Base-by-base conservation (phyloP, 2,113 vertebrate species). In the Corvus hawaiiensis region DNA sequence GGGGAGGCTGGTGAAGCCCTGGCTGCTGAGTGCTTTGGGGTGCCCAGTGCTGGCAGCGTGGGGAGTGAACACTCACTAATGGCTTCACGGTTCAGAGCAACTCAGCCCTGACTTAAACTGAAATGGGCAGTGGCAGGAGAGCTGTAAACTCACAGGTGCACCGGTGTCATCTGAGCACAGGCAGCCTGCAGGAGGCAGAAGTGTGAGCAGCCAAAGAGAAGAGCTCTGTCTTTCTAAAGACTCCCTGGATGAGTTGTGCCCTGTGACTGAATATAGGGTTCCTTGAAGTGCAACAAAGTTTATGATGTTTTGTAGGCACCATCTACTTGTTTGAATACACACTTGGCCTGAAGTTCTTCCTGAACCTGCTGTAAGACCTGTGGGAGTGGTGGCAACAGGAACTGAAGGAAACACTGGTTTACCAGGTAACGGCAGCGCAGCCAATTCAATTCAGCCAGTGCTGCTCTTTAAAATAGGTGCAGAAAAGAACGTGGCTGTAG, bases 141-240 rank as follows among this genome's bases (percentile, higher is more conserved):
- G 69, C 18, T 56, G 66, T 19, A 18, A 82, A 35, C 32, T 43
- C 69, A 3, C 17, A 16, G 43, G 21, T n/a, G 63, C 44, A 10
- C 2, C 0, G 7, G 3, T 33, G 75, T 35, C 63, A 52, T 14
- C 62, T 13, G 24, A 37, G 32, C 2, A 1, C 46, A n/a, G 78
- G n/a, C 33, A 35, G 66, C 66, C 71, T 43, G 20, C 15, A 23
- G 6, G 6, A 23, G 63, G n/a, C 1, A 0, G 1, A 5, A 49
- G 55, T 33, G 76, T 71, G 64, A 52, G 64, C 76, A n/a, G 14
- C 30, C 23, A 7, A 63, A 46, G 14, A 32, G 74, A 55, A 81
- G 28, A 78, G 35, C 48, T 59, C 24, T 35, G 51, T 33, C 59
- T 37, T 24, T 27, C 17, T 10, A 15, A 17, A 32, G 33, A 7